phyloP scores from a whole-genome alignment of 2,113 vertebrate genomes.

The Clarias gariepinus region DNA sequence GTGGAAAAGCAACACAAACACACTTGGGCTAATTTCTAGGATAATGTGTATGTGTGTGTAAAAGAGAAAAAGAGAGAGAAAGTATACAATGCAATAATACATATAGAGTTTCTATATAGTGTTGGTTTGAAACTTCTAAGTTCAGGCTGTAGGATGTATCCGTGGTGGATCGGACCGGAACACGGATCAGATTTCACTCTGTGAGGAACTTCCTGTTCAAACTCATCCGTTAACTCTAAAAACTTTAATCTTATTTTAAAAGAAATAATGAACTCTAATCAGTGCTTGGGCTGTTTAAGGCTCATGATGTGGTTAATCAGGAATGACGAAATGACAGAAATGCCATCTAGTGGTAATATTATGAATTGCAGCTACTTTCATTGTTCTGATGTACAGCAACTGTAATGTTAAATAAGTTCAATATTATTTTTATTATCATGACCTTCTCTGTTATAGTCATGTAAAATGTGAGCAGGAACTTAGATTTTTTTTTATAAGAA shows the following conservation, averaged over 20 bases:
- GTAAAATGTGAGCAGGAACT: not conserved
- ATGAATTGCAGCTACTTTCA: not conserved
- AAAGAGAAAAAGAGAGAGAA: too few relatives aligned
- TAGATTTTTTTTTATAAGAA: too few relatives aligned
- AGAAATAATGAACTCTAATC: not conserved
- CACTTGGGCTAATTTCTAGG: not conserved
- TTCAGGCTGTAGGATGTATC: not conserved
- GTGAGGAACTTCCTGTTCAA: not conserved
- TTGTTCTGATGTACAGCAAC: not conserved
- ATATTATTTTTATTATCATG: not conserved
- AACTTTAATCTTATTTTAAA: not conserved
- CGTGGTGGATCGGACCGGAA: too few relatives aligned
- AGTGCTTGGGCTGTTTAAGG: not conserved
- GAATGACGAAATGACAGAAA: not conserved
- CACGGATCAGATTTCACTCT: not conserved
- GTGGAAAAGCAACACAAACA: conserved; percentile 25
- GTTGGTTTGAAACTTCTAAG: not conserved
- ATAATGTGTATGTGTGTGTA: not conserved
- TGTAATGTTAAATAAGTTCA: not conserved
- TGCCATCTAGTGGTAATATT: not conserved
- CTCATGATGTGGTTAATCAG: not conserved
- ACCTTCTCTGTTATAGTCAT: not conserved
- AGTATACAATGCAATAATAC: too few relatives aligned
- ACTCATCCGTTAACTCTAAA: not conserved
- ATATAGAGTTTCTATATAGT: too few relatives aligned